Base-by-base conservation (phyloP, 1,140 invertebrate species). In the Euura lappo region DNA sequence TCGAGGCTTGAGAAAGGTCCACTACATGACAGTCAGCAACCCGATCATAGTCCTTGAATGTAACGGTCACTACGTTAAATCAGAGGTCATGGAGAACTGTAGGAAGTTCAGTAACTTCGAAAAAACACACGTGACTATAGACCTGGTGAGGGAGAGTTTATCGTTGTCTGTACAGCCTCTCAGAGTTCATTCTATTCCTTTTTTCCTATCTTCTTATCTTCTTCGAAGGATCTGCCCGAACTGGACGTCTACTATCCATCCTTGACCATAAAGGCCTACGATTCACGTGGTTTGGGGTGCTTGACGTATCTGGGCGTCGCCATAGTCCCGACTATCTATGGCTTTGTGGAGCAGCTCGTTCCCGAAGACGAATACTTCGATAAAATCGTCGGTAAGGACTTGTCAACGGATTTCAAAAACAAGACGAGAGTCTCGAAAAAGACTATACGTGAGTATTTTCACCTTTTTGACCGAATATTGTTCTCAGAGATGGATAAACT, bases 271-370 rank as follows among this genome's bases (percentile, higher is more conserved):
- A 89, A 88, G 79, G 82, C 91, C n/a, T 91, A 88, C 73, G 91
- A 92, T 74, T 89, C 88, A n/a, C 86, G 89, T 71, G 88, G 88
- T 71, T 91, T 91, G 75, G 91, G 90, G 28, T 87, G 88, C 72
- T 89, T 88, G 71, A 82, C 89, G 42, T 91, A 89, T 73, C 82
- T 85, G 7, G 91, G 91, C 6, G 85, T 89, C 10, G 89, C 89
- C 75, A 80, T 89, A 51, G 72, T 86, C 11, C 85, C 86, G 3
- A 83, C 79, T 11, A 77, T 83, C 66, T 65, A 81, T 72, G 75
- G 79, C 44, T 87, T 87, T 72, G 70, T 86, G 44, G 77, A 84
- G 51, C 74, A 83, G 75, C 80, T 87, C 72, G 82, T 87, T 74
- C 84, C 81, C 2, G 78, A 81, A 67, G 78, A 79, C 70, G 84